phyloP scores from a whole-genome alignment of 2,888 invertebrate species.

The Drosophila paramelanica region DNA sequence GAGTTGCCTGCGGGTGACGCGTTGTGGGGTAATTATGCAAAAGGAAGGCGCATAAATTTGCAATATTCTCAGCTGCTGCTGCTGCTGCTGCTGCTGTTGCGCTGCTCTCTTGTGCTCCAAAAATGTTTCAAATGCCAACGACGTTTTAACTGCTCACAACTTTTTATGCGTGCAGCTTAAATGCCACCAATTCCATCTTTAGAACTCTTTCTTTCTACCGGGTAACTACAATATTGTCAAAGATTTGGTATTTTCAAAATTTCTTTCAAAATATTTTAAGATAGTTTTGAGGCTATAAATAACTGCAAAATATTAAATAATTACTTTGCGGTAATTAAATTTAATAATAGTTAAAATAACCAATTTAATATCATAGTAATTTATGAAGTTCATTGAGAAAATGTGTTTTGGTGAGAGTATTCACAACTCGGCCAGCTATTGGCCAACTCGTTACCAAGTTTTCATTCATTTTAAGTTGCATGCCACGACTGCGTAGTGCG shows the following conservation, averaged over 20 bases:
- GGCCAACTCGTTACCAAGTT: slow-evolving; percentile 8
- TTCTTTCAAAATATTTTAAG: too few relatives aligned
- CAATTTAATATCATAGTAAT: neutral
- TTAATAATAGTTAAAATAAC: neutral
- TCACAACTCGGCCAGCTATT: slow-evolving; percentile 15
- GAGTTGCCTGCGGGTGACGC: slow-evolving; percentile 49
- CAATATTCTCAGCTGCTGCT: slow-evolving; percentile 67
- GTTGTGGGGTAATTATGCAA: slow-evolving; percentile 77
- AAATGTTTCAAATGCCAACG: slow-evolving; percentile 78
- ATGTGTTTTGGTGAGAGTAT: slow-evolving; percentile 29
- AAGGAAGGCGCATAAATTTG: slow-evolving; percentile 80
- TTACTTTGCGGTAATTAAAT: neutral
- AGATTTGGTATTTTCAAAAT: neutral
- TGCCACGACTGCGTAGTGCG: slow-evolving; percentile 56
- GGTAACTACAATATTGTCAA: slow-evolving; percentile 3
- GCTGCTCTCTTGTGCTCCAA: slow-evolving; percentile 33
- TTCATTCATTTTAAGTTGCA: slow-evolving; percentile 68
- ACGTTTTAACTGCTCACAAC: slow-evolving; percentile 77
- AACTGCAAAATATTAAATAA: neutral
- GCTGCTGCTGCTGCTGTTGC: slow-evolving; percentile 31
- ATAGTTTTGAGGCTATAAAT: too few relatives aligned
- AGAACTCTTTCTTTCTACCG: slow-evolving; percentile 3
- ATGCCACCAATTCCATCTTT: slow-evolving; percentile 60
- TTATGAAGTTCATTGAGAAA: neutral
- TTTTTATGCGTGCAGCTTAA: slow-evolving; percentile 64